phyloP scores from a whole-genome alignment of 2,797 vertebrate species.

The Anabas testudineus region DNA sequence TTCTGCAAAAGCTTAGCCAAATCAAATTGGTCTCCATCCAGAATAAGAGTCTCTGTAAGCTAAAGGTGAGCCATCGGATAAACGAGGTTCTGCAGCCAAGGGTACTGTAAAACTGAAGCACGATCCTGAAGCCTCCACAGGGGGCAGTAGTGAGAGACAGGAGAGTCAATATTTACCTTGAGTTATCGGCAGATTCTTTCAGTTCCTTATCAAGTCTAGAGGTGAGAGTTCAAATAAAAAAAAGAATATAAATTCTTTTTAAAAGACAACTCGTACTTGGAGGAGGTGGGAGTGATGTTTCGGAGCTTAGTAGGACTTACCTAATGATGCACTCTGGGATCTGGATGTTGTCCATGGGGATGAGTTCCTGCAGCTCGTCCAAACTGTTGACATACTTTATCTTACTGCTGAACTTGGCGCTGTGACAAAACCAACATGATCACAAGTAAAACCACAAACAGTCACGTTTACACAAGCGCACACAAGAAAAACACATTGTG shows the following conservation, averaged over 20 bases:
- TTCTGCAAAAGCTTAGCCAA: constrained; percentile 50
- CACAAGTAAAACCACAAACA: background rate
- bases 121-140: constrained; percentile 26
- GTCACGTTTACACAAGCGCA: constrained; percentile 2
- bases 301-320: constrained; percentile 82
- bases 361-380: constrained; percentile 91
- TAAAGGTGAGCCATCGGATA: constrained; percentile 64
- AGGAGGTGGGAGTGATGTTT: constrained; percentile 4
- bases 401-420: constrained; percentile 98
- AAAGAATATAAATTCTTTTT: constrained; percentile 55
- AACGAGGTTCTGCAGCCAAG: constrained; percentile 55
- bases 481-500: background rate
- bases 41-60: constrained; percentile 54
- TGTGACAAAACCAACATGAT: constrained; percentile 67
- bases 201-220: constrained; percentile 88
- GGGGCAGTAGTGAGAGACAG: constrained; percentile 46
- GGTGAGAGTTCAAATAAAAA: constrained; percentile 62
- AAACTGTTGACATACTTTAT: constrained; percentile 93
- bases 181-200: constrained; percentile 90
- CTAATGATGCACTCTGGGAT: constrained; percentile 96
- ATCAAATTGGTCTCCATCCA: constrained; percentile 63
- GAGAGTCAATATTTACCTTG: constrained; percentile 87
- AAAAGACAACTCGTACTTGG: constrained; percentile 14
- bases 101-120: constrained; percentile 40
- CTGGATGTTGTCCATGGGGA: constrained; percentile 94